Evolutionary conservation across 2,888 invertebrate genomes (phyloP), one percentile per base, ranked within the genome.

Genomic region (Diplolepis rosae): DNA sequence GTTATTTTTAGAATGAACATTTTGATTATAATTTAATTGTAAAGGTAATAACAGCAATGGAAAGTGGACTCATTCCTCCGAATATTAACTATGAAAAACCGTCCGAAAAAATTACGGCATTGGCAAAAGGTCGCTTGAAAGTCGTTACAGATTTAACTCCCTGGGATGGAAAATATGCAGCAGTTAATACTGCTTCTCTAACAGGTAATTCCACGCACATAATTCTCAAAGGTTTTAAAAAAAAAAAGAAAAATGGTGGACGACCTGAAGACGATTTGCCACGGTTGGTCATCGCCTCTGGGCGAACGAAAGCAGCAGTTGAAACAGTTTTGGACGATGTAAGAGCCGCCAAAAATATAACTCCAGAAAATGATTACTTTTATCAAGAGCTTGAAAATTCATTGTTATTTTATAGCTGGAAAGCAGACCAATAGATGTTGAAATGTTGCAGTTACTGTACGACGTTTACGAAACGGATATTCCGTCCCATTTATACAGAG

Each of bases 261-360:
- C 79, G 91, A 22, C 92, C 93, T 0, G 80, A 84, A 0, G 94
- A 94, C 79, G 90, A 92, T 75, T 83, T 94, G 0, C 94, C 94
- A 0, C 91, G 95, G 66, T 88, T 97, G 65, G 91, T 95, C 6
- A 92, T 92, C 66, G 92, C 91, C 72, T 94, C 95, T 56, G 96
- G 96, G 0, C 91, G 97, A 69, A 95, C 95, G 0, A 92, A 94
- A 83, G 93, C 94, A 66, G 92, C 94, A 0, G 92, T 96, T 0
- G 90, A 92, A 51, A 89, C 86, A 66, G 90, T 95, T 73, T 87
- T 95, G 4, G 90, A 93, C 72, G 91, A 92, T 42, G 83, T 94
- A 48, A 91, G 91, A 5, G 15, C 15, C 7, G 7, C 7, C 15
- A 4, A 39, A 15, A 42, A 15, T 6, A 18, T 15, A n/a, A 15